A percentile compares a stretch with the other conserved stretches of the same genome.
phyloP scores from a whole-genome alignment of 2,888 invertebrate genomes.

The Cremastobaeus sp. region DNA sequence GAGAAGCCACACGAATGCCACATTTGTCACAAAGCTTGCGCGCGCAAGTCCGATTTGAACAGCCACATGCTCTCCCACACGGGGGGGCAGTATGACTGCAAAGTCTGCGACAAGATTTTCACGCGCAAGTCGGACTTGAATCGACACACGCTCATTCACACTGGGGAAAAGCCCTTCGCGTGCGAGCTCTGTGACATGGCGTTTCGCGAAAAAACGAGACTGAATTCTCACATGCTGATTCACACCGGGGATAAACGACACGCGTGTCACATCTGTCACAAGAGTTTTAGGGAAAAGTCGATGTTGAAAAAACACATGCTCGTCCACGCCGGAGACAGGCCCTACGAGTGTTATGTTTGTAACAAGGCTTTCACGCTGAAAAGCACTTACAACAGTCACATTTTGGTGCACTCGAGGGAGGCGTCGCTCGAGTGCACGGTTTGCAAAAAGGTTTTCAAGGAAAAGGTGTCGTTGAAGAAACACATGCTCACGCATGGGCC shows the following conservation, averaged over 20 bases:
- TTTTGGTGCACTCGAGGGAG: slow-evolving; percentile 76
- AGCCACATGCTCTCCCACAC: slow-evolving; percentile 76
- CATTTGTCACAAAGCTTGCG: slow-evolving; percentile 75
- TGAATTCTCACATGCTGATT: slow-evolving; percentile 76
- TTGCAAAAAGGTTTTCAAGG: slow-evolving; percentile 72
- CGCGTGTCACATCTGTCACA: slow-evolving; percentile 75
- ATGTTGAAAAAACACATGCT: slow-evolving; percentile 74
- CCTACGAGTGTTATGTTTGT: slow-evolving; percentile 76
- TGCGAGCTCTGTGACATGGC: slow-evolving; percentile 76
- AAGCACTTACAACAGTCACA: slow-evolving; percentile 75
- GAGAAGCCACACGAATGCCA: slow-evolving; percentile 76
- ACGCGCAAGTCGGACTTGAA: slow-evolving; percentile 75
- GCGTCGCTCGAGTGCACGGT: slow-evolving; percentile 71
- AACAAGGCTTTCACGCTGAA: slow-evolving; percentile 75
- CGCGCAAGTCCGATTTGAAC: slow-evolving; percentile 75
- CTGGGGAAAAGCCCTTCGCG: slow-evolving; percentile 75
- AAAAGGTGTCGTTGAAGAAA: slow-evolving; percentile 70
- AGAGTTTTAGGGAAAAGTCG: slow-evolving; percentile 75
- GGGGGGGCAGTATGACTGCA: slow-evolving; percentile 76
- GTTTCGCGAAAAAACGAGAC: slow-evolving; percentile 74
- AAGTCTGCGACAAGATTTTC: slow-evolving; percentile 75
- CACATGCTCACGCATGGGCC: slow-evolving; percentile 71
- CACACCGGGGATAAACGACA: slow-evolving; percentile 76
- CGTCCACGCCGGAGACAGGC: slow-evolving; percentile 75
- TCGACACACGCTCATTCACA: slow-evolving; percentile 74